These are phyloP conservation scores for Intellagama lesueurii DNA, from an alignment of 2,797 vertebrate species.

Conservation along the genomic window DNA sequence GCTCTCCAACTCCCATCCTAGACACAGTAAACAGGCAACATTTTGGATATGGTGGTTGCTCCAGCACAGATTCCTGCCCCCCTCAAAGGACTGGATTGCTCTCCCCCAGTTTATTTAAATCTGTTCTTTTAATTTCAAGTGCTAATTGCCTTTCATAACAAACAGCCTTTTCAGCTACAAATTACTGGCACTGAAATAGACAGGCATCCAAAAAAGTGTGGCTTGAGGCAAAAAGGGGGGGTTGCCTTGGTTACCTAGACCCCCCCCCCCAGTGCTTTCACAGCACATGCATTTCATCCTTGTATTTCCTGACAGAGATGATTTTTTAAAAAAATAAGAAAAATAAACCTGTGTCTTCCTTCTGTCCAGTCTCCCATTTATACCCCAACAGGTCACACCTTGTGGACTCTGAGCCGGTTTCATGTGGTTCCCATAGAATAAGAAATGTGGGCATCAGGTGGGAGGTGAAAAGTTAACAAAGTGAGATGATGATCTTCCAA, in stretches of 20 bases:
- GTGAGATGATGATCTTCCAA: neutral
- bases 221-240: constrained; percentile 58
- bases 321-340: constrained; percentile 45
- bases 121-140: constrained; percentile 80
- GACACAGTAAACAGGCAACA: neutral
- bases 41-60: neutral
- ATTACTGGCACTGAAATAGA: constrained; percentile 81
- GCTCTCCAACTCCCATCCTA: neutral
- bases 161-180: constrained; percentile 78
- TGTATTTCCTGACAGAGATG: constrained; percentile 65
- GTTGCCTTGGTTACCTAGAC: constrained; percentile 81
- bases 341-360: constrained; percentile 23
- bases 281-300: constrained; percentile 63
- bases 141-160: constrained; percentile 82
- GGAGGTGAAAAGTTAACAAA: neutral
- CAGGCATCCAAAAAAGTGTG: constrained; percentile 74
- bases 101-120: constrained; percentile 77
- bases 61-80: neutral
- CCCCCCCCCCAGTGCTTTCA: constrained; percentile 66
- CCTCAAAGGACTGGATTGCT: neutral
- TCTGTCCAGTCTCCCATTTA: constrained; percentile 10
- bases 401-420: neutral
- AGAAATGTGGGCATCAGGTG: neutral
- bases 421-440: neutral
- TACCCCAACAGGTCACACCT: too few species aligned